phyloP scores from a whole-genome alignment of 2,113 vertebrate species.

The Strix aluco region DNA sequence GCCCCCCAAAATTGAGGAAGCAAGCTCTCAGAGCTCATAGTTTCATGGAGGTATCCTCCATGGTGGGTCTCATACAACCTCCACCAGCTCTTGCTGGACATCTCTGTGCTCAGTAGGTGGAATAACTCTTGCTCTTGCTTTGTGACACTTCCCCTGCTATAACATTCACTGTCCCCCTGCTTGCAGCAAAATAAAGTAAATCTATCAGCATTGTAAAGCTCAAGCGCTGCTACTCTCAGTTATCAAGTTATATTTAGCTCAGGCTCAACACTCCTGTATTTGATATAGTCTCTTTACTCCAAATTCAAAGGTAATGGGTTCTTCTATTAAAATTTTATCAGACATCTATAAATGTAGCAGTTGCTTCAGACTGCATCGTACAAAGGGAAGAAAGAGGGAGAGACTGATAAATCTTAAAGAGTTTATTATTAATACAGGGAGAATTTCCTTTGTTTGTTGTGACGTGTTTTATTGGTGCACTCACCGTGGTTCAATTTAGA shows the following conservation, averaged over 20 bases:
- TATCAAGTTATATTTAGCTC: conserved; percentile 55
- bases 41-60: fast-evolving
- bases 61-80: not conserved
- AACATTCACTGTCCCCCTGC: not conserved
- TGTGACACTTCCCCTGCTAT: not conserved
- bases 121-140: not conserved
- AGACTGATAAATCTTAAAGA: conserved; percentile 75
- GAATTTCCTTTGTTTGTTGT: conserved; percentile 72
- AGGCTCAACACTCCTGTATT: conserved; percentile 45
- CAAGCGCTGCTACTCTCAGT: not conserved
- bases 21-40: not conserved
- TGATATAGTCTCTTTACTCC: conserved; percentile 54
- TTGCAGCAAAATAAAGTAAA: not conserved
- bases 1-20: not conserved
- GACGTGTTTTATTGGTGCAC: conserved; percentile 69
- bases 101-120: not conserved
- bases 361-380: conserved; percentile 66
- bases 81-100: not conserved
- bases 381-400: conserved; percentile 60
- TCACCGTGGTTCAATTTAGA: conserved; percentile 66
- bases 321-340: conserved; percentile 79
- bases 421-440: conserved; percentile 77
- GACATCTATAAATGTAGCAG: conserved; percentile 72
- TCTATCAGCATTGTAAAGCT: not conserved
- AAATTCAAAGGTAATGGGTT: conserved; percentile 74